These are phyloP conservation scores for Cygnus olor DNA, from an alignment of 2,797 vertebrate genomes.

Conservation along the genomic window DNA sequence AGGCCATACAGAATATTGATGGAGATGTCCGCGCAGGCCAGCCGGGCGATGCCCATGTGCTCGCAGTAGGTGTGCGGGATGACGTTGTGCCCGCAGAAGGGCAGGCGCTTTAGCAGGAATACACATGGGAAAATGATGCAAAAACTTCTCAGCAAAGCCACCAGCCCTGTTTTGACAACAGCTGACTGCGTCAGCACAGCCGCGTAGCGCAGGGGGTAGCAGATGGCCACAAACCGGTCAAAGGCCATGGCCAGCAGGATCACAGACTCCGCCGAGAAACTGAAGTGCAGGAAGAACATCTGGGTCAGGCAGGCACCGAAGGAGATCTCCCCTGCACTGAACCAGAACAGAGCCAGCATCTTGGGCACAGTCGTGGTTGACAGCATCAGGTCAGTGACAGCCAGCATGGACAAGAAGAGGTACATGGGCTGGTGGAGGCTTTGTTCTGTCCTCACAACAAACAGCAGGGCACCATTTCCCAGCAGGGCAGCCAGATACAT, in stretches of 20 bases:
- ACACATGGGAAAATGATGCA: constrained; percentile 16
- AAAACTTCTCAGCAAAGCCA: constrained; percentile 15
- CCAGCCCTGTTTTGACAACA: constrained; percentile 2
- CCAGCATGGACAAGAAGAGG: constrained; percentile 73
- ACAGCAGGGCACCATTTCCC: neutral
- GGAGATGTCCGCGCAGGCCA: constrained; percentile 61
- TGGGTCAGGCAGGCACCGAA: constrained; percentile 75
- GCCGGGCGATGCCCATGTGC: constrained; percentile 73
- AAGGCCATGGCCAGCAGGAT: constrained; percentile 77
- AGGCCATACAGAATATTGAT: constrained; percentile 68
- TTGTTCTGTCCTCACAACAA: accelerated
- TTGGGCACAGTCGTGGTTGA: constrained; percentile 71
- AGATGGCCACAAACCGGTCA: constrained; percentile 76
- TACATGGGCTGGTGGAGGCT: constrained; percentile 79
- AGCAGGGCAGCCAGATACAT: neutral
- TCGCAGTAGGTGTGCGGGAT: constrained; percentile 72
- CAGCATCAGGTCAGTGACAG: constrained; percentile 69
- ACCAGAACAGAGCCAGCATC: constrained; percentile 75
- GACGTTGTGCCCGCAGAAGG: constrained; percentile 17
- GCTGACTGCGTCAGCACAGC: constrained; percentile 57
- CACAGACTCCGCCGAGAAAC: constrained; percentile 42
- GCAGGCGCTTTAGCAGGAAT: constrained; percentile 49
- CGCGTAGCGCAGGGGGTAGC: constrained; percentile 65
- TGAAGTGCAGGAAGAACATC: constrained; percentile 76
- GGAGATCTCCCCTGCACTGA: constrained; percentile 23